Evolutionary conservation across 1,140 invertebrate genomes (phyloP), one percentile per base, ranked within the genome.

Genomic region (Lepidotrigona ventralis): DNA sequence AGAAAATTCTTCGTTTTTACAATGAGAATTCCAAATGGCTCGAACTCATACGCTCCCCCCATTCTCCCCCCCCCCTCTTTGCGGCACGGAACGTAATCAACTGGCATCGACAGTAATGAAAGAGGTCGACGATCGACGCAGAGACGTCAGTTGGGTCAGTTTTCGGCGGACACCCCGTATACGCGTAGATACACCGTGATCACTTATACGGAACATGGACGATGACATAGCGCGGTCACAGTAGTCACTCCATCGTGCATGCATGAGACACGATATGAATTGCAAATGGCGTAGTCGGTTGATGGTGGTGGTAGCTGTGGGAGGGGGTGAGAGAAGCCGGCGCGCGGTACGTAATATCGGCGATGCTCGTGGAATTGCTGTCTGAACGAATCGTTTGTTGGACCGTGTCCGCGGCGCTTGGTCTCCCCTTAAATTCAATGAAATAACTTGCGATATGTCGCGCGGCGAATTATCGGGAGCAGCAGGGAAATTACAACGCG

Each of bases 181-280:
- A 58, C 17, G 19, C 2, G 15, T 78, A 82, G 63, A 66, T 83
- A 23, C 23, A 73, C 53, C 66, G 78, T 84, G 88, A 88, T 78
- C 88, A 84, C 83, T 86, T 88, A 86, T 58, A 79, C 76, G 80
- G 77, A 83, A 88, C 86, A 85, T 51, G 68, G 69, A 75, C 87
- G 87, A 88, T 88, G 88, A 89, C 88, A 88, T 29, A 80, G 85
- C 82, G 75, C 76, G 85, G 85, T 82, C 85, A 81, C 79, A 82
- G 87, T 86, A 89, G 85, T 89, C 88, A 86, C 85, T 89, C 87
- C 85, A 89, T 89, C 87, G 87, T 79, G 87, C 85, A 89, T 89
- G 88, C 88, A 89, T 89, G 88, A 86, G 88, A 89, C 88, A 69
- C 85, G 88, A 89, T 89, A 89, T 89, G 88, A 89, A 89, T 89